phyloP scores from a whole-genome alignment of 1,140 invertebrate genomes.

The Zaprionus capensis region DNA sequence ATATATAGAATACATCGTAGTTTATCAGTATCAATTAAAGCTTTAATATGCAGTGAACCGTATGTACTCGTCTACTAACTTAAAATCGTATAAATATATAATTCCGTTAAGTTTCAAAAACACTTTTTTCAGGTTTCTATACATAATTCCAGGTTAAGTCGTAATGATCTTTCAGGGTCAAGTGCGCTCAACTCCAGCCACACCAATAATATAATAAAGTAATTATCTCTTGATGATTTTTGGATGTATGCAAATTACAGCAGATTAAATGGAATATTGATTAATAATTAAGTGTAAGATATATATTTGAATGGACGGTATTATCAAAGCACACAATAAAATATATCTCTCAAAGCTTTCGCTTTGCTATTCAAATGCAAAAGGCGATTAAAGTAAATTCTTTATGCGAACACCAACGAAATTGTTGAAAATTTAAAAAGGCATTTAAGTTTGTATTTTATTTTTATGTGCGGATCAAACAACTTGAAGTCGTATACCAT shows the following conservation, averaged over 20 bases:
- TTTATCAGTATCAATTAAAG: too few relatives aligned
- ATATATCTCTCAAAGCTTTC: not conserved
- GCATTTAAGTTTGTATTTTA: slow-evolving; percentile 8
- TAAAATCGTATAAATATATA: too few relatives aligned
- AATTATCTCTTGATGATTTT: not conserved
- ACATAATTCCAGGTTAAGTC: too few relatives aligned
- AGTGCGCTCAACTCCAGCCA: not conserved
- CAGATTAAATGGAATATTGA: not conserved
- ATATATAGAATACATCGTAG: fast-evolving
- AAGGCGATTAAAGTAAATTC: not conserved
- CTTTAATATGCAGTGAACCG: too few relatives aligned
- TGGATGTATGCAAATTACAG: not conserved
- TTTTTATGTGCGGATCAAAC: not conserved
- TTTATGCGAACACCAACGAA: slow-evolving; percentile 3
- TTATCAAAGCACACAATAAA: not conserved
- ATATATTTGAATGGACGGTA: not conserved
- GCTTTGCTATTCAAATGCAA: not conserved
- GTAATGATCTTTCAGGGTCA: not conserved
- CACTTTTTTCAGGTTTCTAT: too few relatives aligned
- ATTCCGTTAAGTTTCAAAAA: too few relatives aligned
- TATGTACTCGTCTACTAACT: too few relatives aligned
- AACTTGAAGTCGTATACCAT: not conserved
- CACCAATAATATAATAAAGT: not conserved
- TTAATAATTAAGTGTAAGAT: not conserved
- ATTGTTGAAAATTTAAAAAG: not conserved